Percentiles rank a stretch among this genome's conserved stretches.
These are phyloP conservation scores for Tychaedon coryphoeus DNA, from an alignment of 2,113 vertebrate species.

Conservation along the genomic window DNA sequence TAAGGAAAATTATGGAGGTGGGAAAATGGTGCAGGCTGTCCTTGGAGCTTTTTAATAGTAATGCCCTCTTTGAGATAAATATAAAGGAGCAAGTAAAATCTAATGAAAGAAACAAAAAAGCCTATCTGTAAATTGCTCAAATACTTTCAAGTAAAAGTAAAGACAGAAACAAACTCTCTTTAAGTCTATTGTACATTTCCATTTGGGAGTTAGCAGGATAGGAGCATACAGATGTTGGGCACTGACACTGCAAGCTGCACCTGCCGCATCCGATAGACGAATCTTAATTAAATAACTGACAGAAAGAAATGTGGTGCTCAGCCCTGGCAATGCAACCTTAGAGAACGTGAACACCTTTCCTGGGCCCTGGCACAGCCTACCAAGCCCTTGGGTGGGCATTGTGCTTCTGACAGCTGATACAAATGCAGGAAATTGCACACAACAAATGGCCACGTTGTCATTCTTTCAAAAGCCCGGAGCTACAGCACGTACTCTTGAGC, in stretches of 20 bases:
- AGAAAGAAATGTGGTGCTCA: not conserved
- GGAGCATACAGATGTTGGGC: not conserved
- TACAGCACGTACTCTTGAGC: not conserved
- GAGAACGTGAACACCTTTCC: not conserved
- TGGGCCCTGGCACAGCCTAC: not conserved
- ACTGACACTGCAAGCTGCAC: not conserved
- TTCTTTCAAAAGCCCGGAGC: not conserved
- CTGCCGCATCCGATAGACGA: not conserved
- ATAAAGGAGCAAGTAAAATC: conserved; percentile 5
- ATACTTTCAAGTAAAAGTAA: not conserved
- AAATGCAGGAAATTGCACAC: not conserved
- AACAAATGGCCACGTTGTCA: not conserved
- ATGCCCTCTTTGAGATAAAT: not conserved
- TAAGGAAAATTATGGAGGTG: not conserved
- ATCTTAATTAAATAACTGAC: not conserved
- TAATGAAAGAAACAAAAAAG: not conserved
- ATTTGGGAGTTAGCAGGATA: not conserved
- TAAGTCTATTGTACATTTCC: not conserved
- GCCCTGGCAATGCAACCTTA: not conserved
- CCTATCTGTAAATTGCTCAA: not conserved
- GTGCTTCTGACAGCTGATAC: not conserved
- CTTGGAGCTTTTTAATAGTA: not conserved
- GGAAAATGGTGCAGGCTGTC: not conserved
- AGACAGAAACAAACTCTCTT: not conserved
- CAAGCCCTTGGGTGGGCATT: not conserved